These are phyloP conservation scores for Mirounga angustirostris DNA, from an alignment of 2,113 vertebrate genomes.

Conservation along the genomic window DNA sequence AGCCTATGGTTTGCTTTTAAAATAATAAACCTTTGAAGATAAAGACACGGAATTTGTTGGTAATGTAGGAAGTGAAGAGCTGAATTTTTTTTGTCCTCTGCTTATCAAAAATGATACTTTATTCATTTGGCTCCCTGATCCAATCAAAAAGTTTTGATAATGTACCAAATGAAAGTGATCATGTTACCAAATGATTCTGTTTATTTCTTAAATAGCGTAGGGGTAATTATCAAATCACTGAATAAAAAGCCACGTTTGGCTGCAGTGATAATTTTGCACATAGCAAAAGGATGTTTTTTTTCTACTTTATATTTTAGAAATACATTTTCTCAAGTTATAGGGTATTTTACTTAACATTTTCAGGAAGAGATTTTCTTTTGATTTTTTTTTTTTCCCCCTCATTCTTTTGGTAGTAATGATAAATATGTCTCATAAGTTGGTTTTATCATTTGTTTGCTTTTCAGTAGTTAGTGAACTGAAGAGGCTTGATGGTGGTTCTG, in stretches of 20 bases:
- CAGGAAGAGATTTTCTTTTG: background rate
- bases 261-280: background rate
- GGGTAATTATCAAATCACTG: background rate
- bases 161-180: background rate
- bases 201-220: background rate
- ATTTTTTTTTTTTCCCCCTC: background rate
- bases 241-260: background rate
- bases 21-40: constrained; percentile 3
- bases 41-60: background rate
- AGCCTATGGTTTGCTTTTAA: background rate
- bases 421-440: background rate
- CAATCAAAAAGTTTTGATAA: background rate
- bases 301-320: background rate
- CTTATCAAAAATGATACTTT: background rate
- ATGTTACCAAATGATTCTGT: background rate
- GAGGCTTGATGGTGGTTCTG: background rate
- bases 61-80: background rate
- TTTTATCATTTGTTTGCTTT: background rate
- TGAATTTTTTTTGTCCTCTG: background rate
- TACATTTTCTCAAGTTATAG: background rate
- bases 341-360: background rate
- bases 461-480: constrained; percentile 43
- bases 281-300: background rate
- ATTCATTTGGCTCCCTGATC: background rate
- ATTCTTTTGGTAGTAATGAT: background rate